Evolutionary conservation across 2,888 invertebrate genomes (phyloP), one percentile per base, ranked within the genome.

Genomic region (Pyrgus malvae): DNA sequence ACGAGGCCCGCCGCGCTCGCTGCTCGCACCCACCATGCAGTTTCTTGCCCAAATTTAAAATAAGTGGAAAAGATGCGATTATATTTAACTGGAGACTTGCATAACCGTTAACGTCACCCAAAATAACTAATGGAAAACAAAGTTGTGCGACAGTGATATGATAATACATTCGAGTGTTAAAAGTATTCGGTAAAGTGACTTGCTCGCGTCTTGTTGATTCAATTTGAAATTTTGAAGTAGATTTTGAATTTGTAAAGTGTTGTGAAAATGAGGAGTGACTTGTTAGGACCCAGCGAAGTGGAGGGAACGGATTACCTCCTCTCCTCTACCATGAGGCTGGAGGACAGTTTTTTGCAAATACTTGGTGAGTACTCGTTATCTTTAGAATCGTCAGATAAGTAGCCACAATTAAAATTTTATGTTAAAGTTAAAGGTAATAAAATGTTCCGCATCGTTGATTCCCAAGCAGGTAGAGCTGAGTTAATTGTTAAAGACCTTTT

Each of bases 301-400:
- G 93, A 93, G 76, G 92, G 92, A 65, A 91, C 92, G 3, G 93
- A 93, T 72, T 93, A 92, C 76, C 85, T 93, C 59, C 83, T 93
- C 57, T 92, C 92, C 63, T 92, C 92, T 60, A 92, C 92, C 11
- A 92, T 93, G 78, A 83, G 92, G 69, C 72, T 92, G 54, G 93
- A 93, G 66, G 93, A 93, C 64, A 91, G 89, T 71, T 92, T 92
- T 77, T 91, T 93, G 71, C 92, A 92, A 78, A 91, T 92, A 70
- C 83, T 93, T 37, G 92, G 93, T 92, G 70, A 92, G 92, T 91
- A 46, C 9, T 7, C 19, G 14, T n/a, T n/a, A n/a, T n/a, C n/a
- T n/a, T n/a, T n/a, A n/a, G n/a, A n/a, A n/a, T n/a, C n/a, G n/a
- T n/a, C n/a, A n/a, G n/a, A n/a, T n/a, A n/a, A n/a, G n/a, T n/a